A percentile compares a stretch with the other conserved stretches of the same genome.
Conservation (phyloP, 2,113 vertebrate genomes). For the Mionectes macconnelli region DNA sequence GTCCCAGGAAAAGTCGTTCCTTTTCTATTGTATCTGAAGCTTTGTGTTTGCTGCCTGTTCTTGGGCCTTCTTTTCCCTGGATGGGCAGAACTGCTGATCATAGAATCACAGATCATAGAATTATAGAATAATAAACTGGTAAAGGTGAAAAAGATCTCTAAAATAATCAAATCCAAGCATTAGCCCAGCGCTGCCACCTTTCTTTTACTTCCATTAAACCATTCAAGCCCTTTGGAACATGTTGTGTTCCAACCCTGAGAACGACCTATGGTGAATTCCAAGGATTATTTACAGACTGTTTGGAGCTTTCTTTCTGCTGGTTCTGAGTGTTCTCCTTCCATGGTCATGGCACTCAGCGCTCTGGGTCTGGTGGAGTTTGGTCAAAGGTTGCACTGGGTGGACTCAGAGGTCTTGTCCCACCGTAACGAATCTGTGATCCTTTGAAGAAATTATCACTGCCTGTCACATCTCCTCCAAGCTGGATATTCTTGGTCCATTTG, state of each 20-base stretch:
- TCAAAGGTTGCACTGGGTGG: neutral
- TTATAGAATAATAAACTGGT: neutral
- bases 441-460: neutral
- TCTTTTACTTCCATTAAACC: neutral
- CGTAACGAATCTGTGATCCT: neutral
- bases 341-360: neutral
- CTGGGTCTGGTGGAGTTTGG: neutral
- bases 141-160: neutral
- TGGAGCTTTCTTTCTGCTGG: neutral
- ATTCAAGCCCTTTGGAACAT: neutral
- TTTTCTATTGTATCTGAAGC: neutral
- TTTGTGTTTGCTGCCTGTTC: neutral
- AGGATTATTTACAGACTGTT: neutral
- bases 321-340: neutral
- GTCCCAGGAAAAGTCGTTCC: neutral
- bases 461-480: neutral
- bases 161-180: no score
- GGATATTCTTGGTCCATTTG: accelerated
- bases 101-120: no score
- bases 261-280: neutral
- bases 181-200: accelerated
- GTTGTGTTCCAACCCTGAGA: neutral
- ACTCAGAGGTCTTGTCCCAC: neutral
- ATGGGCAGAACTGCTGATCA: neutral
- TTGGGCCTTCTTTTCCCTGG: neutral